Evolutionary conservation across 2,888 invertebrate genomes (phyloP), one percentile per base, ranked within the genome.

Genomic region (Linnaemya vulpina): DNA sequence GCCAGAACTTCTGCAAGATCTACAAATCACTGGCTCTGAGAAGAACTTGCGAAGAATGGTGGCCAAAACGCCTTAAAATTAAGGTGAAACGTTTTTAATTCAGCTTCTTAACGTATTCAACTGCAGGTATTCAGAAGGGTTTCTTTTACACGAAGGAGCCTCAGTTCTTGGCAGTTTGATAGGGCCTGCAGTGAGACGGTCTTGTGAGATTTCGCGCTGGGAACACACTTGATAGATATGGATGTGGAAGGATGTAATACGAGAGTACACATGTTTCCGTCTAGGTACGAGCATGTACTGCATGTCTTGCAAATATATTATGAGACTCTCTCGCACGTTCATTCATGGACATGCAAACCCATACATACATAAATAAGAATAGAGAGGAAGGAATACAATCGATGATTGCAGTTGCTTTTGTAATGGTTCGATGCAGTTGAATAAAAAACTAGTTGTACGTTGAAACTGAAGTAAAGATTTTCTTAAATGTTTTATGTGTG

Each of bases 371-470:
- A 46, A 25, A 53, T 25, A 62, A 13, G 70, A 53, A 11, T 13
- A 46, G 25, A 78, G 40, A 40, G 40, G 11, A 49, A 30, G 60
- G 55, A 49, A 73, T 46, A 67, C 70, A 84, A 81, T 81, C 81
- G 77, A 77, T 74, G 84, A 81, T 77, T 81, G 80, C 80, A 84
- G 80, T 84, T 80, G 80, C 63, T 76, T 71, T 79, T 75, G 71
- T 51, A 71, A 81, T 67, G 81, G 71, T 77, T 77, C 68, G 74
- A 49, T 84, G 84, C 84, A 84, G 84, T 84, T 81, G 81, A 84
- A 84, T 84, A 74, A 67, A 58, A 84, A 84, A 81, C 73, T 70
- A 77, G 58, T 77, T 77, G 67, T 77, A 79, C 53, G 68, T 62
- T 73, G 38, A 77, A 55, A 68, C 63, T 62, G 73, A 77, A 55